Conservation (phyloP, 1,140 invertebrate species). For the Zaprionus inermis region DNA sequence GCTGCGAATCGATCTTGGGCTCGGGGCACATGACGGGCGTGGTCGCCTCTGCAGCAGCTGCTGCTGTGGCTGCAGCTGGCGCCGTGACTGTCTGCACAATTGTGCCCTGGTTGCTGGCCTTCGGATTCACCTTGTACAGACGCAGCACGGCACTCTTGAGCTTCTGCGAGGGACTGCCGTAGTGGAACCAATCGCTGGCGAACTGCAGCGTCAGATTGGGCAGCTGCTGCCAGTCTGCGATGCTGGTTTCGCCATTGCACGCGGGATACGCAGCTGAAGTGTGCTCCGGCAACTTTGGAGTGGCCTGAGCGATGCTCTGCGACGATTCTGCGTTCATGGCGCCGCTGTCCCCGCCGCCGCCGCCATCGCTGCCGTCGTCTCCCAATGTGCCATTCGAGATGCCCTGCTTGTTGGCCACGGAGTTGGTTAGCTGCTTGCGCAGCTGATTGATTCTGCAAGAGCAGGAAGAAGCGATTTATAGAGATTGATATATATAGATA, state of each 20-base stretch:
- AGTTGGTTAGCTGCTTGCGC: constrained; percentile 46
- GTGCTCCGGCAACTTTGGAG: constrained; percentile 25
- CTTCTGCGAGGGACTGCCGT: constrained; percentile 49
- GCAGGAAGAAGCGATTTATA: not conserved
- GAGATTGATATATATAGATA: not conserved
- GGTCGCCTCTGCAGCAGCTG: not conserved
- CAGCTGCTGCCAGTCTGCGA: constrained; percentile 57
- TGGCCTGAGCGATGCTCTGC: too few species aligned
- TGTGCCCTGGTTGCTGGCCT: constrained; percentile 16
- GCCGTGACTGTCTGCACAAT: not conserved
- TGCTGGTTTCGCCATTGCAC: constrained; percentile 68
- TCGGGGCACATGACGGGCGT: constrained; percentile 44
- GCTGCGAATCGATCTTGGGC: constrained; percentile 65
- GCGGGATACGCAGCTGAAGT: constrained; percentile 76
- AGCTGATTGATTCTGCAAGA: constrained; percentile 69
- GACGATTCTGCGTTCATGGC: too few species aligned
- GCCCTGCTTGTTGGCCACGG: constrained; percentile 59
- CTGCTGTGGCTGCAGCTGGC: not conserved
- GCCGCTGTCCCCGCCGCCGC: not conserved
- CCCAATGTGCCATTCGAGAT: not conserved
- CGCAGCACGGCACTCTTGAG: constrained; percentile 73
- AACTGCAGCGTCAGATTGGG: constrained; percentile 74
- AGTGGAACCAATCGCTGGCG: constrained; percentile 63
- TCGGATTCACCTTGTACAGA: constrained; percentile 76
- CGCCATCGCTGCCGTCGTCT: not conserved